Conservation (phyloP, 2,888 invertebrate species). For the Lasioglossum leucozonium region DNA sequence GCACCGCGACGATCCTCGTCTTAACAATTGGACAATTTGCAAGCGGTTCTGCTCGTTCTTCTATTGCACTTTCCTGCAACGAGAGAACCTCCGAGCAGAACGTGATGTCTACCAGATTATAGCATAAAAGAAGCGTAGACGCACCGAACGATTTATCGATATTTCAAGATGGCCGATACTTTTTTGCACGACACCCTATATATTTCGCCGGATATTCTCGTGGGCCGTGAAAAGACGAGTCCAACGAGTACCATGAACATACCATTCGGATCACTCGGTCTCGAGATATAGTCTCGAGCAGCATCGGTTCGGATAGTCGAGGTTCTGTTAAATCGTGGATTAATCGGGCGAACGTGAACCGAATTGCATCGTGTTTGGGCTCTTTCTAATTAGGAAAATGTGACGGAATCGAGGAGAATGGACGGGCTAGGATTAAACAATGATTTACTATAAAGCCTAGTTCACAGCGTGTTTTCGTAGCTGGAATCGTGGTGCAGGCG, state of each 20-base stretch:
- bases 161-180: too few relatives aligned
- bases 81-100: neutral
- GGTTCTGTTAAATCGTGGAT: neutral
- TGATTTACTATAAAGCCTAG: accelerated
- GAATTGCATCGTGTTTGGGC: too few relatives aligned
- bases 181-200: too few relatives aligned
- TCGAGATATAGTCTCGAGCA: neutral
- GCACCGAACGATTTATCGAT: neutral
- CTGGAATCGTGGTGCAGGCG: neutral
- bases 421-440: neutral
- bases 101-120: neutral
- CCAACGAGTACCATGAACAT: neutral
- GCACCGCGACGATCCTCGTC: neutral
- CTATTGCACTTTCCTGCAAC: too few relatives aligned
- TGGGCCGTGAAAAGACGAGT: neutral
- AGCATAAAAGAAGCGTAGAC: too few relatives aligned
- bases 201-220: neutral
- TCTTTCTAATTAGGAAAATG: neutral
- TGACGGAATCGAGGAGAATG: neutral
- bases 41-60: neutral
- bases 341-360: neutral
- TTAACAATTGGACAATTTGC: neutral
- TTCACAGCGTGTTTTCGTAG: neutral
- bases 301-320: neutral
- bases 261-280: neutral